Conservation (phyloP, 2,113 vertebrate genomes). For the Smithornis capensis region DNA sequence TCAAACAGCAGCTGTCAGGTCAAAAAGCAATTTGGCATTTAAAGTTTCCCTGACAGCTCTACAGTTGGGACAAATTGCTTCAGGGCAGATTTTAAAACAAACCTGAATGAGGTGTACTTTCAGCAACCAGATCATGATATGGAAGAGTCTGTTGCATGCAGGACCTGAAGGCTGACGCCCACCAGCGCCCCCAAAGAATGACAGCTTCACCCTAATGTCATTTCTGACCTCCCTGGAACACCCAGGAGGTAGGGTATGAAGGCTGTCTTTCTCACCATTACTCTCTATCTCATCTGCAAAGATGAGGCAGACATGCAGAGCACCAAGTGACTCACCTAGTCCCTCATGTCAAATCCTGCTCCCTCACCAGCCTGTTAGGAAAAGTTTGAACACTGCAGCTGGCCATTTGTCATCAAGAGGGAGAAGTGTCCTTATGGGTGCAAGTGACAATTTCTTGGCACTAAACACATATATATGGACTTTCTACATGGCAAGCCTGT, state of each 20-base stretch:
- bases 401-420: background rate
- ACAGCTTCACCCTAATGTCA: background rate
- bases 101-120: background rate
- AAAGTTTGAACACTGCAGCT: background rate
- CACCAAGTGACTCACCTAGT: background rate
- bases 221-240: background rate
- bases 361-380: background rate
- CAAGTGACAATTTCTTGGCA: background rate
- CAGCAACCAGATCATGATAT: background rate
- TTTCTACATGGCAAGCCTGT: background rate
- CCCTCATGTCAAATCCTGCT: background rate
- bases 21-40: background rate
- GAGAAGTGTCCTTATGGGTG: background rate
- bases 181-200: background rate
- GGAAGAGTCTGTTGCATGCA: background rate
- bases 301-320: fast-evolving
- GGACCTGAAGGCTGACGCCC: background rate
- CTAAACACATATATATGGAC: background rate
- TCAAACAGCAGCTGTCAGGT: background rate
- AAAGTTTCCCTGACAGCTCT: background rate
- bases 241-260: background rate
- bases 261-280: background rate
- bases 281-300: background rate
- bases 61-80: background rate
- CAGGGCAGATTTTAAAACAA: background rate